Conservation (phyloP, 2,888 invertebrate genomes). For the Poecilobothrus nobilitatus region DNA sequence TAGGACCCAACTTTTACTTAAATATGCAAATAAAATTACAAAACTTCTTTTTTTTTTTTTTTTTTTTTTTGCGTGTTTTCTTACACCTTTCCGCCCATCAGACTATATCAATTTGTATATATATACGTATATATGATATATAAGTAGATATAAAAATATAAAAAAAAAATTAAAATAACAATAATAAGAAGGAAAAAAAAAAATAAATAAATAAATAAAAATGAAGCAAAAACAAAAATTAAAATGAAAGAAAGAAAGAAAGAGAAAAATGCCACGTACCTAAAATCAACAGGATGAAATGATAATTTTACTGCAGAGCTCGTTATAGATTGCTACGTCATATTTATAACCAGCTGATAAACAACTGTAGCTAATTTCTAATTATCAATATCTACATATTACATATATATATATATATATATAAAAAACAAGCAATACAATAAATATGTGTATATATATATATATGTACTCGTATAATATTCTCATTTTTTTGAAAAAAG, state of each 20-base stretch:
- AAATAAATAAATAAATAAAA: no score
- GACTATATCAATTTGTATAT: no score
- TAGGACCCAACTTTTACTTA: background rate
- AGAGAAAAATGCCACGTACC: background rate
- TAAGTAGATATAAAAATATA: background rate
- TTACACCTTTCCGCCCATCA: background rate
- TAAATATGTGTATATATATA: background rate
- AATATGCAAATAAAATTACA: conserved; percentile 6
- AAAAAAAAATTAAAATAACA: background rate
- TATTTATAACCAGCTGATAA: background rate
- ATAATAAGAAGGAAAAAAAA: background rate
- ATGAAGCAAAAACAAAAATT: no score
- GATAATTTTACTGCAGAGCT: background rate
- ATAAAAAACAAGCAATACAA: background rate
- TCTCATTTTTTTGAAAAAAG: no score
- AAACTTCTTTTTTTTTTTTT: background rate
- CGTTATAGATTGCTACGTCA: background rate
- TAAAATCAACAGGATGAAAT: conserved; percentile 2
- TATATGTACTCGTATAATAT: no score
- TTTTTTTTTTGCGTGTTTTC: background rate
- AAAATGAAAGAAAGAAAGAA: no score
- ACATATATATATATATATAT: background rate
- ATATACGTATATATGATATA: no score
- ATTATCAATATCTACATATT: background rate
- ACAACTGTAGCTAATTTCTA: conserved; percentile 6